Evolutionary conservation across 2,888 invertebrate species (phyloP).

Genomic region (Pachycephus smyrnensis): DNA sequence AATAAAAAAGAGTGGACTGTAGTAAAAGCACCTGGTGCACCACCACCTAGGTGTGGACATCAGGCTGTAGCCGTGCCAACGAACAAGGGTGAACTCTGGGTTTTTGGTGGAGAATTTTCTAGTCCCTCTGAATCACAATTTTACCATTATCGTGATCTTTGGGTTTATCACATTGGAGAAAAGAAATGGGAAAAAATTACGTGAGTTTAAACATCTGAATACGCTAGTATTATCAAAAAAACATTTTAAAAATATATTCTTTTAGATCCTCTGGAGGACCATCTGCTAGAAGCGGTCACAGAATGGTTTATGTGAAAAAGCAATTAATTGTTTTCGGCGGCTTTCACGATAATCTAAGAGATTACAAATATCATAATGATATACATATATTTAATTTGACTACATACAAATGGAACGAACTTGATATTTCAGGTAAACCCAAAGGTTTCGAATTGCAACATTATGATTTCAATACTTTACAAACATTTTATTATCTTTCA

Average conservation of each 20-base stretch:
- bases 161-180: conserved; percentile 83
- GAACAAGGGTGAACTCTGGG: conserved; percentile 80
- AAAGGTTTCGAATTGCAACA: conserved; percentile 1
- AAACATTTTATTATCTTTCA: conserved; percentile 26
- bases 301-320: conserved; percentile 86
- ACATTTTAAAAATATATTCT: conserved; percentile 48
- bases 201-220: conserved; percentile 38
- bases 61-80: conserved; percentile 83
- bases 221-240: not conserved
- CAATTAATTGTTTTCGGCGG: conserved; percentile 90
- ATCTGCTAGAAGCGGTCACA: conserved; percentile 87
- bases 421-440: conserved; percentile 68
- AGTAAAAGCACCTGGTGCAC: conserved; percentile 84
- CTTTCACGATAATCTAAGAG: conserved; percentile 88
- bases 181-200: conserved; percentile 87
- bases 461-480: conserved; percentile 17
- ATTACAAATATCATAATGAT: conserved; percentile 92
- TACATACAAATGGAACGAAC: conserved; percentile 80
- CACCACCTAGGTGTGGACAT: conserved; percentile 90
- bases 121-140: conserved; percentile 92
- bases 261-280: conserved; percentile 78
- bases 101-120: conserved; percentile 94
- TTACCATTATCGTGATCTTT: conserved; percentile 92
- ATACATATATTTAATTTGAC: conserved; percentile 84
- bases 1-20: conserved; percentile 83